A percentile compares a stretch with the other conserved stretches of the same genome.
phyloP scores from a whole-genome alignment of 2,113 vertebrate species.

The Pyxicephalus adspersus region DNA sequence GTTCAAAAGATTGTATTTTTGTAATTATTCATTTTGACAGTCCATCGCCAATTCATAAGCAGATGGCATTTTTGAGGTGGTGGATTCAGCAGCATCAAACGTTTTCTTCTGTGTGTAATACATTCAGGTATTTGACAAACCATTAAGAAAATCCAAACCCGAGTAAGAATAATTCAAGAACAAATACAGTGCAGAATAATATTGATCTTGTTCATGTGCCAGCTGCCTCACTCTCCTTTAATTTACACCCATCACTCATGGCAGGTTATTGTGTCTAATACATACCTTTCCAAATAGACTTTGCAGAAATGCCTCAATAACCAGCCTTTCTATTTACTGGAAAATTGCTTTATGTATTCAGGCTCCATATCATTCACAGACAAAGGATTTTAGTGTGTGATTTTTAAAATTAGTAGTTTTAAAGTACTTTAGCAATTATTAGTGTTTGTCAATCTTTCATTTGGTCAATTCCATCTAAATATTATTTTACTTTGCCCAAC shows the following conservation, averaged over 20 bases:
- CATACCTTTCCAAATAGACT: slow-evolving; percentile 54
- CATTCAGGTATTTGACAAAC: slow-evolving; percentile 45
- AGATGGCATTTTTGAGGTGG: slow-evolving; percentile 16
- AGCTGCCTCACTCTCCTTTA: slow-evolving; percentile 45
- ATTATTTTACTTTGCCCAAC: too few species aligned
- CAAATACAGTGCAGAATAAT: slow-evolving; percentile 41
- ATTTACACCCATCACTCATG: slow-evolving; percentile 55
- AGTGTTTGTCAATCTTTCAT: too few species aligned
- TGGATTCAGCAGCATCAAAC: slow-evolving; percentile 36
- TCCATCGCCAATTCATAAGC: slow-evolving; percentile 17
- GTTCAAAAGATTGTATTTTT: neutral
- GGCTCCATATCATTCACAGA: slow-evolving; percentile 20
- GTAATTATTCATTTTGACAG: slow-evolving; percentile 30
- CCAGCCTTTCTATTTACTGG: slow-evolving; percentile 45
- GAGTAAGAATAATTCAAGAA: slow-evolving; percentile 48
- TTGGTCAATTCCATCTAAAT: too few species aligned
- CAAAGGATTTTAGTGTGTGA: neutral
- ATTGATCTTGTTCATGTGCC: slow-evolving; percentile 49
- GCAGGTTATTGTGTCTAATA: slow-evolving; percentile 55
- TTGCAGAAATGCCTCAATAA: slow-evolving; percentile 42
- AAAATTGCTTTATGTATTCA: slow-evolving; percentile 38
- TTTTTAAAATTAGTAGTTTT: neutral
- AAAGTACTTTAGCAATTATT: too few species aligned
- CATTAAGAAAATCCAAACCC: slow-evolving; percentile 48
- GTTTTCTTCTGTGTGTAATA: slow-evolving; percentile 43